A percentile compares a stretch with the other conserved stretches of the same genome.
Conservation (phyloP, 2,797 vertebrate species). For the Sebastes hubbsi region DNA sequence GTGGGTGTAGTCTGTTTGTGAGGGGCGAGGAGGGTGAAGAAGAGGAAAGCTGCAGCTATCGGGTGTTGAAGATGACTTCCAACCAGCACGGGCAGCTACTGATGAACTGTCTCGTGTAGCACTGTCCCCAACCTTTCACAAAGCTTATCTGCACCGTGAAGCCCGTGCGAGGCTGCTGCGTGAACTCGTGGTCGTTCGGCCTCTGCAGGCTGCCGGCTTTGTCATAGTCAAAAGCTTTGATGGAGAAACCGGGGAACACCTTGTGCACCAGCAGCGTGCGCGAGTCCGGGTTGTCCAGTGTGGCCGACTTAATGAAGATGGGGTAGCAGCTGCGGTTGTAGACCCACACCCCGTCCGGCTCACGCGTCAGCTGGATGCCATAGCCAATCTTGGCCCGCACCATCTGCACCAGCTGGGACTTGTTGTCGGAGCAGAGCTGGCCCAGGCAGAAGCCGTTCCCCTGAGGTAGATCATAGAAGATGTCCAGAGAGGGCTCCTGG, state of each 20-base stretch:
- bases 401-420: conserved; percentile 96
- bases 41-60: conserved; percentile 82
- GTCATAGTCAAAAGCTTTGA: conserved; percentile 98
- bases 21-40: conserved; percentile 26
- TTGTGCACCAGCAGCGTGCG: conserved; percentile 97
- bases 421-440: conserved; percentile 97
- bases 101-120: conserved; percentile 99
- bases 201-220: conserved; percentile 94
- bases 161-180: conserved; percentile 94
- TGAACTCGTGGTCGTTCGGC: conserved; percentile 98
- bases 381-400: conserved; percentile 97
- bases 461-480: conserved; percentile 99
- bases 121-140: conserved; percentile 99
- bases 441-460: conserved; percentile 99
- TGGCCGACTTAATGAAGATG: conserved; percentile 99
- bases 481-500: conserved; percentile 97
- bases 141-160: conserved; percentile 99
- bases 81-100: conserved; percentile 99
- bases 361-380: conserved; percentile 96
- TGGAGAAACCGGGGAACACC: conserved; percentile 98
- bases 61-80: conserved; percentile 98
- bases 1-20: conserved; percentile 58
- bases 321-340: conserved; percentile 99
- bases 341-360: conserved; percentile 96
- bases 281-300: conserved; percentile 99